Percentiles rank a stretch among this genome's conserved stretches.
Conservation (phyloP, 1,140 invertebrate species). For the Drosophila saltans region DNA sequence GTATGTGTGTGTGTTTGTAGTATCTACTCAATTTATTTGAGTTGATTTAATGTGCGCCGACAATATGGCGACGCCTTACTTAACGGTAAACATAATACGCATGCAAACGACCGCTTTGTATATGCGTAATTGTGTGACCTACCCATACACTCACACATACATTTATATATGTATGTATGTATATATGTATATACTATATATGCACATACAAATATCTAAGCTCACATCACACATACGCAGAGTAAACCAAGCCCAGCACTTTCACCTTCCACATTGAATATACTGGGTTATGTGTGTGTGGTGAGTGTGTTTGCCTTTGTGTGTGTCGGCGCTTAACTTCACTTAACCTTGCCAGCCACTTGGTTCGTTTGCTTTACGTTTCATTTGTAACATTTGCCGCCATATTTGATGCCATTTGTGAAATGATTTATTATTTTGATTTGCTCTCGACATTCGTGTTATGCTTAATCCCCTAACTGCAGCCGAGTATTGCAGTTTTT, state of each 20-base stretch:
- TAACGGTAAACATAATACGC: conserved; percentile 82
- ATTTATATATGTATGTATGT: neutral
- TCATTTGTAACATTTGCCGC: conserved; percentile 83
- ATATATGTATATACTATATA: too few relatives aligned
- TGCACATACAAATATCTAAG: conserved; percentile 3
- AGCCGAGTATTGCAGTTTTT: neutral
- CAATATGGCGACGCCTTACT: conserved; percentile 82
- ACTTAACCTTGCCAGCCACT: conserved; percentile 76
- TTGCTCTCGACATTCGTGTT: conserved; percentile 74
- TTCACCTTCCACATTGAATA: conserved; percentile 60
- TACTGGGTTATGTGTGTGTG: conserved; percentile 14
- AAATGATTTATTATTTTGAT: conserved; percentile 82
- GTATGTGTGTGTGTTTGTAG: conserved; percentile 2
- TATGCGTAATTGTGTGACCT: conserved; percentile 71
- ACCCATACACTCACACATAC: conserved; percentile 19
- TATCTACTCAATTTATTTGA: conserved; percentile 77
- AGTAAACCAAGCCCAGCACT: conserved; percentile 58
- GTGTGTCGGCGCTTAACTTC: conserved; percentile 70
- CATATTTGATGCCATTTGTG: conserved; percentile 82
- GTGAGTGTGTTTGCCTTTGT: conserved; percentile 38
- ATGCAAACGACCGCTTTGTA: conserved; percentile 77
- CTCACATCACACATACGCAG: conserved; percentile 62
- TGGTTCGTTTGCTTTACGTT: conserved; percentile 77
- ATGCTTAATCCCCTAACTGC: conserved; percentile 30
- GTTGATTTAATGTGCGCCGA: conserved; percentile 79